Evolutionary conservation across 2,888 invertebrate species (phyloP), one percentile per base, ranked within the genome.

Genomic region (Campoplex nolae): DNA sequence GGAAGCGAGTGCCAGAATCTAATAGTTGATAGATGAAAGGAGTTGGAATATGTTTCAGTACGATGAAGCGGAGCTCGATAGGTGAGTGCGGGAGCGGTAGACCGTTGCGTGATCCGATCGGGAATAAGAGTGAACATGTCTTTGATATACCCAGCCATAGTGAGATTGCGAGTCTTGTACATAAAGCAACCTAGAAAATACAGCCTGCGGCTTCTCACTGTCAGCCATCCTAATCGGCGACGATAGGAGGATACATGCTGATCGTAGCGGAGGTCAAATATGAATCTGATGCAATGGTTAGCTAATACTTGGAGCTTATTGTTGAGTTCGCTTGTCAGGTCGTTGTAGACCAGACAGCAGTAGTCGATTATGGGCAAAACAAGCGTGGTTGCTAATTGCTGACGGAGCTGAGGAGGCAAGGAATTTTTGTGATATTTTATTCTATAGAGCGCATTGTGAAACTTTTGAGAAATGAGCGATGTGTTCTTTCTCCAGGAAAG

Each of bases 131-230:
- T n/a, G 13, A 42, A 23, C 28, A 38, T 38, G 18, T 6, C 38
- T 3, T 4, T 4, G 42, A 23, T n/a, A 38, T 67, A 42, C 62
- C 13, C 7, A 28, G 42, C 42, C 42, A 42, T 42, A 7, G 51
- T 4, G 16, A 4, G 51, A 51, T 51, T 16, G 16, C 16, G 51
- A 16, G 18, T 1, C 3, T 51, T 51, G 18, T 51, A 51, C 13
- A 51, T 18, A 18, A 67, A 9, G 67, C n/a, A 7, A 9, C 70
- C 70, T 2, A 78, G 3, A n/a, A 84, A 84, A 28, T 84, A 84
- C 0, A n/a, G 23, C 0, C 73, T 18, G 0, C 83, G 16, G 13
- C 48, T 28, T 6, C 13, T 7, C 0, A 78, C 38, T 0, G 71
- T 32, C 0, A 84, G 11, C 71, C 65, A 84, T 2, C 18, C 3